Evolutionary conservation across 2,888 invertebrate genomes (phyloP), one percentile per base, ranked within the genome.

Genomic region (Lasioglossum pauxillum): DNA sequence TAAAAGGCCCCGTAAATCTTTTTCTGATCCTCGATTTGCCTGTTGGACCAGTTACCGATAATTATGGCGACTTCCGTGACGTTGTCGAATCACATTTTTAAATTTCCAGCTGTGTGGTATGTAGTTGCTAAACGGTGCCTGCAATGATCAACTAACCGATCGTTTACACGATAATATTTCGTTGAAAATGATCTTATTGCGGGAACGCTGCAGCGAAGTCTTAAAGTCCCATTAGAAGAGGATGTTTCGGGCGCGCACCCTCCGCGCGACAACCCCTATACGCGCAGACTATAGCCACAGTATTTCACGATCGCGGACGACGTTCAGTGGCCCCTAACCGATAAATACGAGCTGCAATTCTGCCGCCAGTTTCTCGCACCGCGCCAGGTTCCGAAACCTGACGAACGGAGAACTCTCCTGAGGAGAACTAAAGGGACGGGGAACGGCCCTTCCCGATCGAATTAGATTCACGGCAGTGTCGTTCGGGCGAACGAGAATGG

Each of bases 281-380:
- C 79, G 67, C 41, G 78, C 27, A 67, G 41, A 72, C 49, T 77
- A 82, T 83, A 80, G 80, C 72, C 80, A 64, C 82, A 84, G 80
- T 91, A 91, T 91, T 89, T 90, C 88, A 89, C 88, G 86, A 89
- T 89, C 86, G 76, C 64, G 78, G 75, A 73, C 80, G 90, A 88
- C 90, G 78, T 87, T 90, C 90, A 83, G 64, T 87, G 71, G 78
- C 73, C 71, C 83, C 82, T 89, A 90, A 90, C 82, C 85, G 88
- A 91, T 88, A 90, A 87, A 90, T 88, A 90, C 86, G 88, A 82
- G 76, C 44, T 86, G 72, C 86, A 85, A 90, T 90, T 90, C 91
- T 44, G 60, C 60, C 72, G 67, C 27, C 75, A 87, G 85, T 83
- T 82, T 83, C 64, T 64, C 64, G 64, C 31, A 64, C 27, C 84